These are phyloP conservation scores for Melopsittacus undulatus DNA, from an alignment of 2,797 vertebrate species.

Conservation along the genomic window DNA sequence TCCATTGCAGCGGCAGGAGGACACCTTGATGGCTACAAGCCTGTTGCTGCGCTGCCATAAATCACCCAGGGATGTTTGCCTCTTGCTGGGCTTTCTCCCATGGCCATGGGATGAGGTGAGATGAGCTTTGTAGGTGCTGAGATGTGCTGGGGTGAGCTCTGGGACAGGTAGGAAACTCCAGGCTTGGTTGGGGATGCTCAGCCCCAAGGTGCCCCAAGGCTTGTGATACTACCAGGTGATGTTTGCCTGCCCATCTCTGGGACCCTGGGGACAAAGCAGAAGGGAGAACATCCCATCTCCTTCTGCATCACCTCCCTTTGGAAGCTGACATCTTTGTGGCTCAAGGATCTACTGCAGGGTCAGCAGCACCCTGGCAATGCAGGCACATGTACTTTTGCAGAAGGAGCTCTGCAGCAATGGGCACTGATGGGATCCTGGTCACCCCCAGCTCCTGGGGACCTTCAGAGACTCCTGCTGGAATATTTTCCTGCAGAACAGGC, in stretches of 20 bases:
- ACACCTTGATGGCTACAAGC: background rate
- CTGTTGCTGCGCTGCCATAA: rapidly evolving
- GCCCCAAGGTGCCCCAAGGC: background rate
- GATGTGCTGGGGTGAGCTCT: background rate
- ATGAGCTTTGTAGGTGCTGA: background rate
- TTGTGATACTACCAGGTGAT: background rate
- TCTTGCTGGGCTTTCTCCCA: rapidly evolving
- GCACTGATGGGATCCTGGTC: rapidly evolving
- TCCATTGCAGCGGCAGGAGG: rapidly evolving
- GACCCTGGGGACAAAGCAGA: background rate
- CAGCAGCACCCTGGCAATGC: background rate
- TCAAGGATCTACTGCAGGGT: background rate
- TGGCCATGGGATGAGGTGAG: rapidly evolving
- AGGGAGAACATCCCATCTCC: background rate
- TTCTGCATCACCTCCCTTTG: background rate
- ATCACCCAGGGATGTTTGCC: background rate
- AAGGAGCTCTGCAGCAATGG: background rate
- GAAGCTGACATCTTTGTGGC: background rate
- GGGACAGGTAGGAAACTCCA: background rate
- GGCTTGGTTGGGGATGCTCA: background rate
- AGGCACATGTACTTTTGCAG: rapidly evolving
- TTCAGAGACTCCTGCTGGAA: background rate
- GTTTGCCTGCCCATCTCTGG: background rate
- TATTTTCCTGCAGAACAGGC: rapidly evolving
- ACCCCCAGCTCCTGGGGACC: background rate